Conservation (phyloP, 2,797 vertebrate genomes). For the Anas acuta region DNA sequence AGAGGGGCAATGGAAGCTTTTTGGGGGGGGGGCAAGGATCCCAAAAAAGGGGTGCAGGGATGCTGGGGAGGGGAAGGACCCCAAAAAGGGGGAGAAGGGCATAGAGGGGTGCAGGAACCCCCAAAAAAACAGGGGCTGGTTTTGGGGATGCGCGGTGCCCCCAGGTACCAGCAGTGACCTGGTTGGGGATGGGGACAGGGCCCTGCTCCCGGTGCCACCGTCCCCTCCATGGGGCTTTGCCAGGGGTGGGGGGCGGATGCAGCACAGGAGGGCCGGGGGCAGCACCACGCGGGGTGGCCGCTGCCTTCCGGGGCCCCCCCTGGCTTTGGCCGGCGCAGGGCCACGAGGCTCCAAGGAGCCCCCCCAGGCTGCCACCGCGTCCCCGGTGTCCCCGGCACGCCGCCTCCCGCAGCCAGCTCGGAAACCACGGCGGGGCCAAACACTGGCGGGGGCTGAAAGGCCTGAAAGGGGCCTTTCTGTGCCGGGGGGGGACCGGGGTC, state of each 20-base stretch:
- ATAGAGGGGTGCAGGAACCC: background rate
- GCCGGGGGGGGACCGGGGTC: background rate
- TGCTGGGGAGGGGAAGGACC: too few species aligned
- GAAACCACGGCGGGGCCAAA: background rate
- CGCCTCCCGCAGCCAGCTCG: background rate
- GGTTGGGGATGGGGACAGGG: background rate
- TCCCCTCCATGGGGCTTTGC: background rate
- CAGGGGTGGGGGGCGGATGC: accelerated
- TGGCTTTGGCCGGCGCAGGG: background rate
- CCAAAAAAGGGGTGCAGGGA: background rate
- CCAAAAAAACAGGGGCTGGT: too few species aligned
- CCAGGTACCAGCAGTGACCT: too few species aligned
- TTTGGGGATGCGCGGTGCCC: background rate
- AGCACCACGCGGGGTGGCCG: background rate
- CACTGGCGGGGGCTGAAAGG: constrained; percentile 8
- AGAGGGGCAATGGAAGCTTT: too few species aligned
- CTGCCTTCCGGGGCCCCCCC: background rate
- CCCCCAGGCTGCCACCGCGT: background rate
- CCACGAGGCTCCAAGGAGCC: background rate
- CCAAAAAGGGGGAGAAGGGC: background rate
- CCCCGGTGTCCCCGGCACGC: background rate
- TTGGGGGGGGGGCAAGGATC: background rate
- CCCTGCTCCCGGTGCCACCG: accelerated
- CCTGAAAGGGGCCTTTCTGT: background rate
- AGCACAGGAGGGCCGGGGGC: background rate